Evolutionary conservation across 1,140 invertebrate species (phyloP).

Genomic region (Latrodectus geometricus): DNA sequence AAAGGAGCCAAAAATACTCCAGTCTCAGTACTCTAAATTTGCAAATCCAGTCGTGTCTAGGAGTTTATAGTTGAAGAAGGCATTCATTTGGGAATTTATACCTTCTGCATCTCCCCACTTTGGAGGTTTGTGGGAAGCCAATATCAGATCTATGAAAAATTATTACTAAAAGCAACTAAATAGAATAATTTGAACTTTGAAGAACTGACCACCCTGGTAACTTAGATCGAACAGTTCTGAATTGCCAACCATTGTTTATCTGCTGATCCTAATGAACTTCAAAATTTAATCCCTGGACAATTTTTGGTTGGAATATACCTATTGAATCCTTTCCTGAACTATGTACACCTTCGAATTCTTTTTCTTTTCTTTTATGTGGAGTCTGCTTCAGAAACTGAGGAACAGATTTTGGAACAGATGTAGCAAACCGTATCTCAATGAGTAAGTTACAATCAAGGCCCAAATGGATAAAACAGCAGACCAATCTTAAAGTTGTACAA

Average conservation of each 20-base stretch:
- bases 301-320: too few species aligned
- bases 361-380: background rate
- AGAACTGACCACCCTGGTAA: background rate
- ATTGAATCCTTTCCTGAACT: background rate
- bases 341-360: background rate
- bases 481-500: background rate
- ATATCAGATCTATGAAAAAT: background rate
- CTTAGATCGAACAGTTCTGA: background rate
- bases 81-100: conserved; percentile 26
- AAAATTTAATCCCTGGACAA: background rate
- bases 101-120: background rate
- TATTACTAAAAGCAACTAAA: conserved; percentile 5
- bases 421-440: too few species aligned
- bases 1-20: too few species aligned
- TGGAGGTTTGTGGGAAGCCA: too few species aligned
- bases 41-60: background rate
- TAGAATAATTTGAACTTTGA: background rate
- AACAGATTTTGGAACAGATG: background rate
- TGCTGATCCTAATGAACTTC: background rate
- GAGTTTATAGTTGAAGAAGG: background rate
- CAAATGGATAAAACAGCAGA: too few species aligned
- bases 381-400: background rate
- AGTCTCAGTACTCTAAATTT: too few species aligned
- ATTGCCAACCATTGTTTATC: background rate
- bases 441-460: too few species aligned